These are phyloP conservation scores for Torymus texanus DNA, from an alignment of 2,888 invertebrate genomes.

Conservation along the genomic window DNA sequence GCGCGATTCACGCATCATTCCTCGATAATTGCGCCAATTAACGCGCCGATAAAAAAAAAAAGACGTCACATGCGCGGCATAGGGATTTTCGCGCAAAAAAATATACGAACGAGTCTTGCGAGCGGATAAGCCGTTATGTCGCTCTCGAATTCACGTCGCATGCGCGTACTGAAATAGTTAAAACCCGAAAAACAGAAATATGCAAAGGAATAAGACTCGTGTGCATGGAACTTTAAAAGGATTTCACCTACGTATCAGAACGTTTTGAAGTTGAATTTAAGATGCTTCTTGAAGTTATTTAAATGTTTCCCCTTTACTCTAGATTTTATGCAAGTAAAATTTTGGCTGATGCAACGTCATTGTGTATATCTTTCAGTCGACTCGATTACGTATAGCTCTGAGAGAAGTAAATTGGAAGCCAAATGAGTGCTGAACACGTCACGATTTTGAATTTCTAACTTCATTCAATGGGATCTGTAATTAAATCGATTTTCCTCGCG, in stretches of 20 bases:
- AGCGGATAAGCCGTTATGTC: constrained; percentile 6
- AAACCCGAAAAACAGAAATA: constrained; percentile 55
- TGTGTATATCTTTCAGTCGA: too few relatives aligned
- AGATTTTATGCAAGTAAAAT: too few relatives aligned
- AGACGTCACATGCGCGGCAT: not conserved
- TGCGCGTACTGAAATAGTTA: constrained; percentile 66
- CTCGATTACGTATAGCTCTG: too few relatives aligned
- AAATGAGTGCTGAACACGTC: too few relatives aligned
- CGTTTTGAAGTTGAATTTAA: too few relatives aligned
- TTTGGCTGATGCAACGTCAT: too few relatives aligned
- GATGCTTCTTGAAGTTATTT: too few relatives aligned
- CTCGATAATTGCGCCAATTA: too few relatives aligned
- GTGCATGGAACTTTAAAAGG: not conserved
- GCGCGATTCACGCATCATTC: too few relatives aligned
- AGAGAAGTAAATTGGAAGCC: too few relatives aligned
- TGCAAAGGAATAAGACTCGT: not conserved
- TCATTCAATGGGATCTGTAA: not conserved
- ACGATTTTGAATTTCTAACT: not conserved
- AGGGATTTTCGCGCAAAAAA: not conserved
- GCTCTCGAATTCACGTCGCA: constrained; percentile 50
- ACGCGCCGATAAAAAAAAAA: not conserved
- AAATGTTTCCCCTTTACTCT: too few relatives aligned
- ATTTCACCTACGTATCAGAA: too few relatives aligned
- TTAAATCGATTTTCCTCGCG: not conserved
- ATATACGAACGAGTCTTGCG: not conserved